These are phyloP conservation scores for Agapostemon virescens DNA, from an alignment of 2,888 invertebrate genomes.

Conservation along the genomic window DNA sequence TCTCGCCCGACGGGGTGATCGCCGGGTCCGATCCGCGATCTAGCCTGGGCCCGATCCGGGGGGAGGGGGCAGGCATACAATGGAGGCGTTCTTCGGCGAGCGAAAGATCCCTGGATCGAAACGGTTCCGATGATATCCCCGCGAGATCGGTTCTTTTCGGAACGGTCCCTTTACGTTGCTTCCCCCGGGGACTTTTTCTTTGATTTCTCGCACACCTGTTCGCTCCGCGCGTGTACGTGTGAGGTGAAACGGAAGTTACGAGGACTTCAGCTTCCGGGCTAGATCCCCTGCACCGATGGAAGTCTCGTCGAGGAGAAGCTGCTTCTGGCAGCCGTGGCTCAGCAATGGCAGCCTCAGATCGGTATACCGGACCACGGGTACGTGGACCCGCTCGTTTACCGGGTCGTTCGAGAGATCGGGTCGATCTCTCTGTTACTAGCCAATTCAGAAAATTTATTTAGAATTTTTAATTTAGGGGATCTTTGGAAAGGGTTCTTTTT, in stretches of 20 bases:
- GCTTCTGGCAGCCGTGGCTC: constrained; percentile 79
- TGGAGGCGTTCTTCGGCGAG: constrained; percentile 52
- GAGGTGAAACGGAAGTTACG: neutral
- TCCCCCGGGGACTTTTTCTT: too few relatives aligned
- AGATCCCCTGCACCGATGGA: constrained; percentile 68
- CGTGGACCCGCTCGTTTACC: constrained; percentile 25
- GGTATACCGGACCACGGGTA: constrained; percentile 70
- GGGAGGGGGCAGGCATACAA: too few relatives aligned
- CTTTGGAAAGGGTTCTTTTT: too few relatives aligned
- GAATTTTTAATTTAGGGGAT: too few relatives aligned
- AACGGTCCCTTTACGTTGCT: too few relatives aligned
- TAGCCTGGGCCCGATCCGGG: too few relatives aligned
- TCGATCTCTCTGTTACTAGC: neutral
- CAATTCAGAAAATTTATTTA: too few relatives aligned
- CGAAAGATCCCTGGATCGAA: constrained; percentile 37
- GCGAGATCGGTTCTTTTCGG: too few relatives aligned
- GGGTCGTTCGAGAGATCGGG: too few relatives aligned
- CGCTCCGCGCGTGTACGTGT: neutral
- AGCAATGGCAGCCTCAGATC: constrained; percentile 65
- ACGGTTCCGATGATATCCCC: constrained; percentile 16
- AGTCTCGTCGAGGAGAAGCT: constrained; percentile 70
- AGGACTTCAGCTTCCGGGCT: too few relatives aligned
- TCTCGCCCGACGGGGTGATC: neutral
- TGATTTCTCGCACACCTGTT: neutral
- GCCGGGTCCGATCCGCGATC: neutral